These are phyloP conservation scores for Cebidichthys violaceus DNA, from an alignment of 2,113 vertebrate species.

Conservation along the genomic window DNA sequence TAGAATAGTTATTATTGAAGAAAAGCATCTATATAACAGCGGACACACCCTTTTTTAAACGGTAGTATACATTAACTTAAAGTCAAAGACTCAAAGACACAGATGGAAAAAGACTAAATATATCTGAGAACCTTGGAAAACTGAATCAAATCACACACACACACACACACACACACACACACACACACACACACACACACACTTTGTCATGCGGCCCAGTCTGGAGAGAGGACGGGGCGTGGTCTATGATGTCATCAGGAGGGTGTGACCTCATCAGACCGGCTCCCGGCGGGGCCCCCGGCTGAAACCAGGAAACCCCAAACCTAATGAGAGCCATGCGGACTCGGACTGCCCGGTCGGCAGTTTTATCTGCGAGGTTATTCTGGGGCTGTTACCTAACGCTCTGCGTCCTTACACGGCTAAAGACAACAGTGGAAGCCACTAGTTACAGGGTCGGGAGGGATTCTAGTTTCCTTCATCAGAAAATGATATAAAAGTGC, in stretches of 20 bases:
- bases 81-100: neutral
- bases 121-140: neutral
- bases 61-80: neutral
- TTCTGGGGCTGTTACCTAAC: slow-evolving; percentile 18
- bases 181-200: slow-evolving; percentile 12
- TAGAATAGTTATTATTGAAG: neutral
- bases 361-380: neutral
- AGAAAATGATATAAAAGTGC: neutral
- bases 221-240: slow-evolving; percentile 17
- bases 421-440: slow-evolving; percentile 32
- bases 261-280: slow-evolving; percentile 45
- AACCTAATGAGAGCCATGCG: slow-evolving; percentile 20
- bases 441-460: slow-evolving; percentile 20
- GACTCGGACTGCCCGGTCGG: neutral
- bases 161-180: slow-evolving; percentile 18
- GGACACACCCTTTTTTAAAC: neutral
- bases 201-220: neutral
- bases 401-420: slow-evolving; percentile 25
- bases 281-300: slow-evolving; percentile 8
- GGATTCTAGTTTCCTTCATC: slow-evolving; percentile 10
- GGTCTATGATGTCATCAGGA: slow-evolving; percentile 32
- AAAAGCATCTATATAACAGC: neutral
- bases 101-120: neutral
- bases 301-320: slow-evolving; percentile 49
- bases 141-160: neutral